Evolutionary conservation across 1,140 invertebrate species (phyloP), one percentile per base, ranked within the genome.

Genomic region (Pseudomyrmex cubaensis): DNA sequence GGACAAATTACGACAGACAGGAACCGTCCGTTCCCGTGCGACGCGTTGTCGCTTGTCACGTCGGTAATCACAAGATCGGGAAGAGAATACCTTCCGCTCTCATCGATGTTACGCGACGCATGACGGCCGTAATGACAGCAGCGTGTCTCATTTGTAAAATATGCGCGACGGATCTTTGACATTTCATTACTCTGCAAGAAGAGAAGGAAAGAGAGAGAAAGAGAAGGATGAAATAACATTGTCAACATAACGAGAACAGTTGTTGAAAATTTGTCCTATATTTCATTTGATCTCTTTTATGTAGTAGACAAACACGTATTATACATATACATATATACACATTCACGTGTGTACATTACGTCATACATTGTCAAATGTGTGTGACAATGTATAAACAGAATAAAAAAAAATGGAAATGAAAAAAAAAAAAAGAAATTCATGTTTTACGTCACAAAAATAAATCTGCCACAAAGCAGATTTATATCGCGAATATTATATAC

Each of bases 1-100:
- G 15, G 75, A 67, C 35, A 80, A 80, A 80, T 70, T 80, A 50
- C 44, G 56, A 20, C 9, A 17, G 20, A n/a, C 52, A 70, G 15
- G n/a, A 59, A 12, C 35, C 46, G 10, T 61, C 44, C 12, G n/a
- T 72, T 70, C 59, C 59, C 46, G 70, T 44, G 2, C 22, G 25
- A 78, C 13, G 15, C 48, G 20, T 57, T 17, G 20, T 7, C 20
- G 52, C 12, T 13, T n/a, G 35, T 59, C 15, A 59, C 17, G 2
- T 52, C n/a, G 74, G 17, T 44, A 44, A 72, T 72, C 54, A 13
- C 64, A 59, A 70, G 76, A 50, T 80, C 56, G 15, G 15, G 54
- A 46, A n/a, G 25, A 20, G 20, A 59, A 25, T n/a, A 35, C 13
- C 12, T 80, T 48, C 17, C 17, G 17, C 13, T 57, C 4, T 57